These are phyloP conservation scores for Tretioscincus oriximinensis DNA, from an alignment of 2,113 vertebrate genomes.

Conservation along the genomic window DNA sequence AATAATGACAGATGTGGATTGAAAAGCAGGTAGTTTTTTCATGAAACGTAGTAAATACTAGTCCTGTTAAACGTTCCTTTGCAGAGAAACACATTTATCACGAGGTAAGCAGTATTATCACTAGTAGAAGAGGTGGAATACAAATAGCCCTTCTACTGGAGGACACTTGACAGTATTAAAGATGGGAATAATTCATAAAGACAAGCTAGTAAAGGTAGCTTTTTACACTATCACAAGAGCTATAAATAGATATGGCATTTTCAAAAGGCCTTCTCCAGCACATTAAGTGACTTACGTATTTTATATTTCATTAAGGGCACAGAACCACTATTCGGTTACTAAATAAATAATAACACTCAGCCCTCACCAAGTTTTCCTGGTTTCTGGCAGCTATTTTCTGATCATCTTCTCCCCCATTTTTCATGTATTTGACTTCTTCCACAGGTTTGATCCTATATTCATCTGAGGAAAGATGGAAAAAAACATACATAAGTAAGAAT, in stretches of 20 bases:
- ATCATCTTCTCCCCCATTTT: slow-evolving; percentile 81
- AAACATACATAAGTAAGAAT: slow-evolving; percentile 15
- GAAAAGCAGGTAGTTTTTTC: slow-evolving; percentile 33
- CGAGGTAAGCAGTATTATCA: accelerated
- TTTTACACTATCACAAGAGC: slow-evolving; percentile 44
- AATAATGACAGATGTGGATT: slow-evolving; percentile 21
- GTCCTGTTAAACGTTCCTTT: background rate
- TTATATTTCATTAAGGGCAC: slow-evolving; percentile 47
- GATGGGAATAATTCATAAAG: slow-evolving; percentile 52
- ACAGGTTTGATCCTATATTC: slow-evolving; percentile 97
- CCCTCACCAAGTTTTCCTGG: slow-evolving; percentile 82
- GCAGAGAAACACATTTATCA: slow-evolving; percentile 13
- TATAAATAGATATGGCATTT: slow-evolving; percentile 43
- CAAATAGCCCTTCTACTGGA: background rate
- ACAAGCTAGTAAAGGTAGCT: slow-evolving; percentile 52
- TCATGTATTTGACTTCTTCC: slow-evolving; percentile 91
- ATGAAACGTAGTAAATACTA: background rate
- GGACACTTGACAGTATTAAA: slow-evolving; percentile 47
- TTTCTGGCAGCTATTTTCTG: slow-evolving; percentile 81
- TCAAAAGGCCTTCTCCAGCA: slow-evolving; percentile 32
- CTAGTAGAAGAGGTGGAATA: slow-evolving; percentile 19
- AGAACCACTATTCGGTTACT: slow-evolving; percentile 46
- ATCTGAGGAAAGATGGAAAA: slow-evolving; percentile 73
- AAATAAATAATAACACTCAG: slow-evolving; percentile 54
- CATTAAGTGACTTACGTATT: slow-evolving; percentile 17